These are phyloP conservation scores for Pandemis corylana DNA, from an alignment of 2,888 invertebrate species.

Conservation along the genomic window DNA sequence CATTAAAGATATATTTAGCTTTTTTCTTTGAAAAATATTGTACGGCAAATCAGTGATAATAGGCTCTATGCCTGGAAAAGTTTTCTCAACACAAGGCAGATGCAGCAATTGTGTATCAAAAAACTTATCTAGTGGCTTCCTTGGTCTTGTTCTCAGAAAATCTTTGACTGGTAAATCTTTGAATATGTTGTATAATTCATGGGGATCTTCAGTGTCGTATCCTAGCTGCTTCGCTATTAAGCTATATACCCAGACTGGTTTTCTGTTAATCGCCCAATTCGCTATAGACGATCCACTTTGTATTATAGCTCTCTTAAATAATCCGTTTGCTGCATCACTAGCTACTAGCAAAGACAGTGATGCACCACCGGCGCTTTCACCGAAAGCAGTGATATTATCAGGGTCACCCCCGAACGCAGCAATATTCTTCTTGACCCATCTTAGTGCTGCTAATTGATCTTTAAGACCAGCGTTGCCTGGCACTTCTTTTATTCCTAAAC, in stretches of 20 bases:
- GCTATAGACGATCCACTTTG: slow-evolving; percentile 73
- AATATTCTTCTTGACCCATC: slow-evolving; percentile 76
- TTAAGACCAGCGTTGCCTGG: slow-evolving; percentile 78
- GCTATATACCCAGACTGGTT: slow-evolving; percentile 69
- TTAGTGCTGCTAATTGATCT: slow-evolving; percentile 77
- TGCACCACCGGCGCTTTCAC: slow-evolving; percentile 75
- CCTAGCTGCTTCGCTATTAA: slow-evolving; percentile 69
- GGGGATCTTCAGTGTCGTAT: slow-evolving; percentile 63
- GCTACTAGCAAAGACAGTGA: slow-evolving; percentile 66
- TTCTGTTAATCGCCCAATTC: slow-evolving; percentile 72
- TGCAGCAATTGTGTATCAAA: slow-evolving; percentile 72
- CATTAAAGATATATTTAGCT: slow-evolving; percentile 62
- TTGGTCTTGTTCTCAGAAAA: slow-evolving; percentile 57
- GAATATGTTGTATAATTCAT: slow-evolving; percentile 69
- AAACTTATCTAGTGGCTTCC: slow-evolving; percentile 65
- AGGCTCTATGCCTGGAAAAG: slow-evolving; percentile 64
- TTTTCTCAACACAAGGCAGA: slow-evolving; percentile 72
- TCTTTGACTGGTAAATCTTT: slow-evolving; percentile 59
- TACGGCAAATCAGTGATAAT: slow-evolving; percentile 70
- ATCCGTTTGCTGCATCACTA: slow-evolving; percentile 64
- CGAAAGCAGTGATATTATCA: slow-evolving; percentile 75
- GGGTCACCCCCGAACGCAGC: slow-evolving; percentile 76
- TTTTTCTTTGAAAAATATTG: slow-evolving; percentile 62
- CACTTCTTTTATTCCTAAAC: slow-evolving; percentile 73
- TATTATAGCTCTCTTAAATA: slow-evolving; percentile 71